Conservation (phyloP, 2,888 invertebrate species). For the Drosophila putrida region DNA sequence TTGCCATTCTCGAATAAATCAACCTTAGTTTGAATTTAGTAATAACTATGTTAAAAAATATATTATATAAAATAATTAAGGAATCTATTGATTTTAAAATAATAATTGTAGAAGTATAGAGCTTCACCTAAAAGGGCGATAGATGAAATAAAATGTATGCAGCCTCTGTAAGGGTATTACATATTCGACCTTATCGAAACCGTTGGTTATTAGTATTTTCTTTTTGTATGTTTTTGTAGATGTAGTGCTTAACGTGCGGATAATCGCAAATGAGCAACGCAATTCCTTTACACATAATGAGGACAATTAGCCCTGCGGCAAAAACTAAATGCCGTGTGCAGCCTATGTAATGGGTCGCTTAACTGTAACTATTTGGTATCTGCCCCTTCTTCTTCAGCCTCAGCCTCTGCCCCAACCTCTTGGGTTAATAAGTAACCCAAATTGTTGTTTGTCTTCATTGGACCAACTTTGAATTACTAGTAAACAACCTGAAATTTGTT, state of each 20-base stretch:
- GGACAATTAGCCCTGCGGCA: conserved; percentile 76
- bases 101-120: too few species aligned
- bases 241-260: conserved; percentile 70
- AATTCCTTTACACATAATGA: conserved; percentile 70
- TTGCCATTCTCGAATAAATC: too few species aligned
- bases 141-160: not conserved
- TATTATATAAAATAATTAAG: not conserved
- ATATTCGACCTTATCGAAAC: conserved; percentile 6
- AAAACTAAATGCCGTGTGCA: conserved; percentile 78
- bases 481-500: conserved; percentile 2
- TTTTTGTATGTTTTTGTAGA: conserved; percentile 38
- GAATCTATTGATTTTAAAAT: too few species aligned
- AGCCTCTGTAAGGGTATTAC: conserved; percentile 18
- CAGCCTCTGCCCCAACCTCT: not conserved
- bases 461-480: conserved; percentile 6
- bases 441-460: conserved; percentile 6
- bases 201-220: not conserved
- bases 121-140: too few species aligned
- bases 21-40: not conserved
- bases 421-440: conserved; percentile 8
- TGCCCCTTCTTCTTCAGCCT: not conserved
- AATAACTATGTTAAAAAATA: not conserved
- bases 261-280: conserved; percentile 74
- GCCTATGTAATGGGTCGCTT: conserved; percentile 71
- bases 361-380: conserved; percentile 46